Evolutionary conservation across 2,113 vertebrate genomes (phyloP), one percentile per base, ranked within the genome.

Genomic region (Blennius ocellaris): DNA sequence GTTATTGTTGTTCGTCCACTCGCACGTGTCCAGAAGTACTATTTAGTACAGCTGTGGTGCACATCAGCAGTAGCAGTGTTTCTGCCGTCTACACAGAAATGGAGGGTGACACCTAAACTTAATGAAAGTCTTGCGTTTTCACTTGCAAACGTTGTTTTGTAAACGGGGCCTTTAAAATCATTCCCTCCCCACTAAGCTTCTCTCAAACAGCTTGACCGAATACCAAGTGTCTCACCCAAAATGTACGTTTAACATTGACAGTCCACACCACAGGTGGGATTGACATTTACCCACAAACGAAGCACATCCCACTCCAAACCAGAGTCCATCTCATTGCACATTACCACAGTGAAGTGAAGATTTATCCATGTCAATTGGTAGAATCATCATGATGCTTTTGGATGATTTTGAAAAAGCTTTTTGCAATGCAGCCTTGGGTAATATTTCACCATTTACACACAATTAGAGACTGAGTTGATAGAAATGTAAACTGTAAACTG

Each of bases 141-240:
- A 30, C 2, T 2, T 30, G 21, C 2, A 2, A 2, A 2, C 21
- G 21, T 30, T 30, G 21, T 30, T 30, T 2, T 30, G 21, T 30
- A 30, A 30, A 30, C 21, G 21, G 21, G 21, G 21, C 21, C 21
- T 30, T 30, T 30, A 9, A 56, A 7, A 71, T 68, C 69, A 81
- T 82, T 81, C 72, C 71, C 78, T 76, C 55, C 45, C 59, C 7
- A 40, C 63, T 74, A 88, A 81, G 80, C 51, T 53, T 80, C 69
- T 67, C 53, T 48, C 58, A 70, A 77, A 61, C 21, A 14, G 68
- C 44, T 67, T 59, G 71, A 74, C 83, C 75, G 73, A 78, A 86
- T 83, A 76, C 53, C 69, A 84, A 89, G 74, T 65, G 68, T 52
- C 70, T 76, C 51, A 55, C 67, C 63, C 73, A 68, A 84, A 83